Evolutionary conservation across 2,888 invertebrate genomes (phyloP).

Genomic region (Thymelicus sylvestris): DNA sequence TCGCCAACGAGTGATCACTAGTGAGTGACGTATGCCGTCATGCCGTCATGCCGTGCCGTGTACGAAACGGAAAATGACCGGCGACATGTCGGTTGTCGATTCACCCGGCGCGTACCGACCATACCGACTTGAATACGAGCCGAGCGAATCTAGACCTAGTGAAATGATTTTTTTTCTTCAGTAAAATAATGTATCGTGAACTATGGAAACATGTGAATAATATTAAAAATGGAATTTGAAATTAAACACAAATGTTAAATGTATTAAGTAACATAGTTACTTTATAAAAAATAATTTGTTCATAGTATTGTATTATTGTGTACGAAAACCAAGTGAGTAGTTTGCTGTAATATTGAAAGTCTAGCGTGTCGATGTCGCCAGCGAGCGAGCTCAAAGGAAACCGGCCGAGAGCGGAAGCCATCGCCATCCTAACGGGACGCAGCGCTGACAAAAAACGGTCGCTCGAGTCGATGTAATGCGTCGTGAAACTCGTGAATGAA

Average conservation of each 20-base stretch:
- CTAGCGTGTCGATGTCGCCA: constrained; percentile 24
- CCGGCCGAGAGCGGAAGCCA: constrained; percentile 39
- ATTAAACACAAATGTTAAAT: too few relatives aligned
- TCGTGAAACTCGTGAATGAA: constrained; percentile 45
- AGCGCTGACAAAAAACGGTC: constrained; percentile 42
- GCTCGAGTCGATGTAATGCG: constrained; percentile 41
- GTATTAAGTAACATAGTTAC: too few relatives aligned
- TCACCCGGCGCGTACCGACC: too few relatives aligned
- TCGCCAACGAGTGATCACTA: constrained; percentile 38
- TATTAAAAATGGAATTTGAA: neutral
- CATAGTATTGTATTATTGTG: neutral
- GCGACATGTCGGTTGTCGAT: too few relatives aligned
- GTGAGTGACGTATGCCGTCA: constrained; percentile 39
- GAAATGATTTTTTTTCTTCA: too few relatives aligned
- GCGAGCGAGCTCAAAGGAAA: constrained; percentile 19
- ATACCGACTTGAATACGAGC: neutral
- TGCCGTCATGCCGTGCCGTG: neutral
- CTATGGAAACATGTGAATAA: neutral
- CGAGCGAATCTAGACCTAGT: neutral
- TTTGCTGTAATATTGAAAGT: neutral
- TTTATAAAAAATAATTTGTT: too few relatives aligned
- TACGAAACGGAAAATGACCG: too few relatives aligned
- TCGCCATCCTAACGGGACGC: constrained; percentile 41
- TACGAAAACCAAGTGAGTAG: neutral
- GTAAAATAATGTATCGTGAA: neutral